A percentile compares a stretch with the other conserved stretches of the same genome.
Evolutionary conservation across 2,113 vertebrate species (phyloP).

Genomic region (Melanostigma gelatinosum): DNA sequence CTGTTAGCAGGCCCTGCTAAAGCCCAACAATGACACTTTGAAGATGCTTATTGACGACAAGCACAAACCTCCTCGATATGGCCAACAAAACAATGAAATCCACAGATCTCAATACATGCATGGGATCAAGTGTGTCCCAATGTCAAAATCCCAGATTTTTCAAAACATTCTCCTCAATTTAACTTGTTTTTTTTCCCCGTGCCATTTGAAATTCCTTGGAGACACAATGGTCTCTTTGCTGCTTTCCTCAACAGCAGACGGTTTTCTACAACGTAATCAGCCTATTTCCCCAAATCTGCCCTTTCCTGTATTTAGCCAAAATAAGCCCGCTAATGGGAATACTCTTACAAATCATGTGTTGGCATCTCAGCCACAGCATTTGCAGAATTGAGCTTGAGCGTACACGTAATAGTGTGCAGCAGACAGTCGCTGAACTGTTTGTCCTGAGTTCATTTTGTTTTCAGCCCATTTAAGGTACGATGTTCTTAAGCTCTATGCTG

Average conservation of each 20-base stretch:
- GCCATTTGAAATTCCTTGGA: neutral
- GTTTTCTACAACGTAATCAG: conserved; percentile 50
- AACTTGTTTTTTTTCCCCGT: neutral
- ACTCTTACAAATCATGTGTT: conserved; percentile 41
- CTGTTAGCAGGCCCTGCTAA: conserved; percentile 46
- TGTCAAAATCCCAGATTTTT: neutral
- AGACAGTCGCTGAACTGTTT: neutral
- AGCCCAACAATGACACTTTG: conserved; percentile 47
- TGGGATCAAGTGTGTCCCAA: neutral
- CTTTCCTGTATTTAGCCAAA: conserved; percentile 77
- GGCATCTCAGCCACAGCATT: conserved; percentile 34
- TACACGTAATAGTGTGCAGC: conserved; percentile 4
- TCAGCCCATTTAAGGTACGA: neutral
- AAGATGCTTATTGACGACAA: conserved; percentile 50
- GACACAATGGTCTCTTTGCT: conserved; percentile 30
- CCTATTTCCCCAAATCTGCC: conserved; percentile 47
- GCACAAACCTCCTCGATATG: conserved; percentile 26
- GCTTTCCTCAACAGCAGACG: conserved; percentile 3
- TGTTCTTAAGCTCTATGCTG: neutral
- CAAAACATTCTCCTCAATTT: neutral
- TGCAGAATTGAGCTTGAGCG: conserved; percentile 30
- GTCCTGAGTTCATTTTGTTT: neutral
- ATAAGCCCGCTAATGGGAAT: conserved; percentile 47
- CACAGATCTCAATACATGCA: neutral
- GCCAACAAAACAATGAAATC: conserved; percentile 10